phyloP scores from a whole-genome alignment of 2,888 invertebrate genomes.

The Ornithoptera priamus region DNA sequence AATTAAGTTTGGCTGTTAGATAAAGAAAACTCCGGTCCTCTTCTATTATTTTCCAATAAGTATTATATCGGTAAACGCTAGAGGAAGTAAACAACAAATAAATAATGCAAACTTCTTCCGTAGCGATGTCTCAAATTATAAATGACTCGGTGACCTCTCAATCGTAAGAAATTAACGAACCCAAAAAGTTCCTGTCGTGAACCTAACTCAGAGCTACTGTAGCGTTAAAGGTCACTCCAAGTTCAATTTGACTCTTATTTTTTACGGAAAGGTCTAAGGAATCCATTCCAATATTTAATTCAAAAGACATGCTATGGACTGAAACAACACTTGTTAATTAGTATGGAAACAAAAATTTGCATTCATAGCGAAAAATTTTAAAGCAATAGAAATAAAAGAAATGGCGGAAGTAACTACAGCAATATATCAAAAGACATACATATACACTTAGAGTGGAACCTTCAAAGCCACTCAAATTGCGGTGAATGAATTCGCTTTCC shows the following conservation, averaged over 20 bases:
- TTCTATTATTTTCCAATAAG: not conserved
- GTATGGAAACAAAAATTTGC: not conserved
- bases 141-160: not conserved
- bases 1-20: too few species aligned
- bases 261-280: not conserved
- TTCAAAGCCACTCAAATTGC: not conserved
- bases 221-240: slow-evolving; percentile 20
- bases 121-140: not conserved
- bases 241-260: slow-evolving; percentile 9
- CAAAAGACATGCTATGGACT: slow-evolving; percentile 5
- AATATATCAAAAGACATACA: not conserved
- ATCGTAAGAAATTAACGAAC: slow-evolving; percentile 7
- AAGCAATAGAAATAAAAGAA: not conserved
- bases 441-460: not conserved
- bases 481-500: not conserved
- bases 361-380: slow-evolving; percentile 2
- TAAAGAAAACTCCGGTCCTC: too few species aligned
- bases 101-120: not conserved
- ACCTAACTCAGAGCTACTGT: slow-evolving; percentile 4
- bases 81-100: too few species aligned
- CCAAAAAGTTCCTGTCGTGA: not conserved
- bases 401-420: not conserved
- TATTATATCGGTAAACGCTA: not conserved
- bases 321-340: not conserved
- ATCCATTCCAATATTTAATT: slow-evolving; percentile 13